These are phyloP conservation scores for Netelia virgata DNA, from an alignment of 2,888 invertebrate genomes.

Conservation along the genomic window DNA sequence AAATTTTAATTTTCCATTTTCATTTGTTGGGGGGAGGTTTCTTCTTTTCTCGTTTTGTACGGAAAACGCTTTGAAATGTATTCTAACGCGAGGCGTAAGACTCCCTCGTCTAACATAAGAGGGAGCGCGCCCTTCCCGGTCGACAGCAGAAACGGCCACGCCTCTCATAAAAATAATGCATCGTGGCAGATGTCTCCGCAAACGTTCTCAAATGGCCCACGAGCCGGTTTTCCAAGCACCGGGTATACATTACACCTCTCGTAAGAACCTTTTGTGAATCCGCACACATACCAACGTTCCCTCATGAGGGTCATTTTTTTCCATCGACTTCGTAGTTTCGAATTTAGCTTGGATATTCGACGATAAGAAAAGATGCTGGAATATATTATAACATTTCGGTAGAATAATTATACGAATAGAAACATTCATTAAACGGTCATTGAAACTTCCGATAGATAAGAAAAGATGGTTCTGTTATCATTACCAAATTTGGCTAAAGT, in stretches of 20 bases:
- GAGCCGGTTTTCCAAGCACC: constrained; percentile 45
- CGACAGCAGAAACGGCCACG: constrained; percentile 49
- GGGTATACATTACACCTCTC: constrained; percentile 38
- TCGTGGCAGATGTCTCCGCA: constrained; percentile 68
- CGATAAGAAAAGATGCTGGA: no score
- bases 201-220: constrained; percentile 66
- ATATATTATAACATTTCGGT: no score
- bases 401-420: no score
- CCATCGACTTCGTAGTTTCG: no score
- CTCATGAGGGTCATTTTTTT: no score
- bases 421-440: no score
- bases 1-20: neutral
- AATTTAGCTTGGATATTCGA: no score
- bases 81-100: constrained; percentile 16
- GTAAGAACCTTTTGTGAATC: neutral
- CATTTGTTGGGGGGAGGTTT: neutral
- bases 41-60: neutral
- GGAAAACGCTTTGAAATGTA: constrained; percentile 44
- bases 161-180: constrained; percentile 67
- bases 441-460: no score
- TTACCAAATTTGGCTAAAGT: no score
- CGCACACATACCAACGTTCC: neutral
- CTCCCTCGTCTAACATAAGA: neutral
- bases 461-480: no score
- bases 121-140: constrained; percentile 46